These are phyloP conservation scores for Tyto alba DNA, from an alignment of 2,113 vertebrate species.

Conservation along the genomic window DNA sequence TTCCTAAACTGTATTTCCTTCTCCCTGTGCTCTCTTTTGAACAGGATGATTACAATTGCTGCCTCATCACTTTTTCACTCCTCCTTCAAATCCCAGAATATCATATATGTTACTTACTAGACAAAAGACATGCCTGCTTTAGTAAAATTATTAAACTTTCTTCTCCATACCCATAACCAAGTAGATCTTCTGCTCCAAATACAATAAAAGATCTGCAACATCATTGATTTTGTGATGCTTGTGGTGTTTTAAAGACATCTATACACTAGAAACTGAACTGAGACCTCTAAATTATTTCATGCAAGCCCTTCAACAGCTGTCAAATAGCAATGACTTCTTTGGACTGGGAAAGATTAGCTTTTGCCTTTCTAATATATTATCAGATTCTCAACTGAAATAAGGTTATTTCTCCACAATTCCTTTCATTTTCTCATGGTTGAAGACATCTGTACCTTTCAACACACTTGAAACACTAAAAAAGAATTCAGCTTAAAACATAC, in stretches of 20 bases:
- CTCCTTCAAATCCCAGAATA: background rate
- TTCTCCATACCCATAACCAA: background rate
- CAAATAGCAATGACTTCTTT: background rate
- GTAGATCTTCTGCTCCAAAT: background rate
- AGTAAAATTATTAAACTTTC: background rate
- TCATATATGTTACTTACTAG: background rate
- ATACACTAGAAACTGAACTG: background rate
- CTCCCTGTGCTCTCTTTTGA: background rate
- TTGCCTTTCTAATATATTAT: background rate
- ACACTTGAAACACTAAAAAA: background rate
- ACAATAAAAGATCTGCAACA: background rate
- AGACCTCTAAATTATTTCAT: background rate
- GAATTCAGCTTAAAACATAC: background rate
- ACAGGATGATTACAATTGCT: background rate
- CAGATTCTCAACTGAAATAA: background rate
- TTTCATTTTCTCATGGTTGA: background rate
- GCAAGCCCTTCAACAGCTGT: background rate
- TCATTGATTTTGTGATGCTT: background rate
- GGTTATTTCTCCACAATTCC: background rate
- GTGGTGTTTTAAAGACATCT: background rate
- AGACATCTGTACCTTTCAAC: background rate
- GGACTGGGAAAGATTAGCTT: background rate
- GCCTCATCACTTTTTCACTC: background rate
- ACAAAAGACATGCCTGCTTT: background rate
- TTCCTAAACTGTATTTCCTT: background rate